These are phyloP conservation scores for Crambe crambe DNA, from an alignment of 37 sponge, comb jelly and placozoan genomes.

Conservation along the genomic window DNA sequence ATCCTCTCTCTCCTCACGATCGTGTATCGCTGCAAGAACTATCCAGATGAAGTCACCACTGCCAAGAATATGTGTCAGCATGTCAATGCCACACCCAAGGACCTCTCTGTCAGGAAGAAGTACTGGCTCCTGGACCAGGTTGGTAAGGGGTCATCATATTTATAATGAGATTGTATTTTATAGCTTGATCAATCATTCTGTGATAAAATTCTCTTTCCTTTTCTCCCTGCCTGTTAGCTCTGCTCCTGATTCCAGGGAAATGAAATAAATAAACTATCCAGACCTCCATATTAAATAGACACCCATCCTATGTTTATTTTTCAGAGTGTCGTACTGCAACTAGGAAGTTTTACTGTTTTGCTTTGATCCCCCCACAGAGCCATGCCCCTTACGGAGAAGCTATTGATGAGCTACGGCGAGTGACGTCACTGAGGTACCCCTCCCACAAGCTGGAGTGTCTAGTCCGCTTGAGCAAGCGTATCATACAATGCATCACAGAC, in stretches of 20 bases:
- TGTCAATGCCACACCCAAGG: slow-evolving; percentile 60
- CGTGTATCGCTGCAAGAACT: slow-evolving; percentile 65
- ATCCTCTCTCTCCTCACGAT: slow-evolving; percentile 43
- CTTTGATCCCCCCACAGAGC: slow-evolving; percentile 18
- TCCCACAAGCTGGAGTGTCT: slow-evolving; percentile 61
- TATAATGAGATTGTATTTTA: no score
- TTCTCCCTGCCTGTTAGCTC: no score
- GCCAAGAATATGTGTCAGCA: slow-evolving; percentile 72
- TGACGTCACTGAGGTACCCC: slow-evolving; percentile 39
- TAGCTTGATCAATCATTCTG: no score
- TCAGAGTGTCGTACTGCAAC: no score
- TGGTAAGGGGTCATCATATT: not conserved
- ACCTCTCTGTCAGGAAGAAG: slow-evolving; percentile 65
- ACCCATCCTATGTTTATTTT: no score
- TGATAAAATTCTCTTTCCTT: no score
- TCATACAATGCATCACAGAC: slow-evolving; percentile 63
- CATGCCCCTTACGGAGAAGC: slow-evolving; percentile 53
- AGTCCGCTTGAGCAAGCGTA: slow-evolving; percentile 47
- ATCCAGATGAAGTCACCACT: slow-evolving; percentile 53
- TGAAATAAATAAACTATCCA: no score
- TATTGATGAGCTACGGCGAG: slow-evolving; percentile 39
- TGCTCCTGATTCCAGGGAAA: no score
- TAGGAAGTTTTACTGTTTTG: not conserved
- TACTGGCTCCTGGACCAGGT: slow-evolving; percentile 71
- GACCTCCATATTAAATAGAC: no score